Base-by-base conservation (phyloP, 2,888 invertebrate genomes). In the Abrostola tripartita region DNA sequence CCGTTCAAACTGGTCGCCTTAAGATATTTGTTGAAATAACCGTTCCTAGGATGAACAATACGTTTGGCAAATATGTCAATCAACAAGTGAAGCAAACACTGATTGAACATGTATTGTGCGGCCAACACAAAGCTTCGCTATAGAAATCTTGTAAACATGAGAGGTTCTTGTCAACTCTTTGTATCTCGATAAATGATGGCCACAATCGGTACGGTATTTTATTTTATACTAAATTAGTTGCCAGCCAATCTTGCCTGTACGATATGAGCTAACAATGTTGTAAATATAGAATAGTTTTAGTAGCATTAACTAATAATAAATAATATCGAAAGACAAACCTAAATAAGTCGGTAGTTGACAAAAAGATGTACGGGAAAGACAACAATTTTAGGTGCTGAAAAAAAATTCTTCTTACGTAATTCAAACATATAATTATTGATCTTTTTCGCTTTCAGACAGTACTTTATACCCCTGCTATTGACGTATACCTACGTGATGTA, bases 91-190 rank as follows among this genome's bases (percentile, higher is more conserved):
- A 42, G 36, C 49, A 41, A 61, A 44, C 49, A 50, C 36, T 58
- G 38, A 57, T 36, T 57, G 47, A 61, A 60, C 53, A 51, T 1
- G 38, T 11, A 50, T 68, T 64, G 56, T 69, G 24, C 37, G 14
- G 2, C 9, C 6, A 24, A 54, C 11, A 56, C 64, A 68, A 63
- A n/a, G 55, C 24, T 9, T 38, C 24, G 10, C 44, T 14, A 49
- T 50, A 52, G 37, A 40, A 24, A 52, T 49, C 44, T 36, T 5
- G 37, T 36, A 8, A 35, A 14, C 42, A 38, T 7, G 35, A 41
- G 41, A n/a, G 37, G 12, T 44, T 8, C 50, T 35, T 50, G n/a
- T 50, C 36, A 36, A 36, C 11, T 50, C 35, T 36, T 36, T 50
- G 35, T 36, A 35, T 36, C n/a, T 11, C 36, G 11, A 50, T 24